Evolutionary conservation across 2,888 invertebrate genomes (phyloP).

Genomic region (Folsomia manolachei): DNA sequence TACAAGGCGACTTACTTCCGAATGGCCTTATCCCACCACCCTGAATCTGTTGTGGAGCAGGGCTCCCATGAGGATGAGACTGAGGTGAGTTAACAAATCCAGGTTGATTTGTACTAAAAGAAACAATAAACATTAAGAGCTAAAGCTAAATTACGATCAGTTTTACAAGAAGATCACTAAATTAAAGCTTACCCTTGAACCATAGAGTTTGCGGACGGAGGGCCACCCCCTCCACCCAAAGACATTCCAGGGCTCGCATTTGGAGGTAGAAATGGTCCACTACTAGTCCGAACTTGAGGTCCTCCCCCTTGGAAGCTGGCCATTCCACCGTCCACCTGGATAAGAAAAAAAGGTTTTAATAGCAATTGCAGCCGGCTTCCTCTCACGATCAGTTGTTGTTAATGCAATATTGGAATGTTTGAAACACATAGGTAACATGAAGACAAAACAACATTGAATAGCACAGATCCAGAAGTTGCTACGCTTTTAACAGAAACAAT

Average conservation of each 20-base stretch:
- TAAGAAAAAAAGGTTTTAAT: too few relatives aligned
- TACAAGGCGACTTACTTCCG: neutral
- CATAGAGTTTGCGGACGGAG: conserved; percentile 22
- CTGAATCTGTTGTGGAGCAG: neutral
- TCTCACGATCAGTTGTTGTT: too few relatives aligned
- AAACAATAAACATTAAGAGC: too few relatives aligned
- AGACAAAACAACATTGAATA: too few relatives aligned
- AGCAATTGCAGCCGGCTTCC: too few relatives aligned
- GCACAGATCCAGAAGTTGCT: too few relatives aligned
- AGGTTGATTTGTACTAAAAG: conserved; percentile 18
- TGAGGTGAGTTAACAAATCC: conserved; percentile 46
- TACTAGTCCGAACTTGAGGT: conserved; percentile 25
- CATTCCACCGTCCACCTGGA: too few relatives aligned
- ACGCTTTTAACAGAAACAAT: too few relatives aligned
- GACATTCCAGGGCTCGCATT: conserved; percentile 33
- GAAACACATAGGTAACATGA: too few relatives aligned
- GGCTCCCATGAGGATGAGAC: conserved; percentile 21
- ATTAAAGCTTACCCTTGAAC: conserved; percentile 23
- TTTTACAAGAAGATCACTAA: neutral
- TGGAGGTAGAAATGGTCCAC: conserved; percentile 32
- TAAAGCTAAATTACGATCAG: neutral
- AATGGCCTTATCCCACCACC: neutral
- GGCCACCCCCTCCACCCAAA: conserved; percentile 22
- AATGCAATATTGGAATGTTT: too few relatives aligned
- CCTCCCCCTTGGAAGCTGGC: neutral